A percentile compares a stretch with the other conserved stretches of the same genome.
Evolutionary conservation across 2,113 vertebrate genomes (phyloP).

Genomic region (Forbesichthys agassizii): DNA sequence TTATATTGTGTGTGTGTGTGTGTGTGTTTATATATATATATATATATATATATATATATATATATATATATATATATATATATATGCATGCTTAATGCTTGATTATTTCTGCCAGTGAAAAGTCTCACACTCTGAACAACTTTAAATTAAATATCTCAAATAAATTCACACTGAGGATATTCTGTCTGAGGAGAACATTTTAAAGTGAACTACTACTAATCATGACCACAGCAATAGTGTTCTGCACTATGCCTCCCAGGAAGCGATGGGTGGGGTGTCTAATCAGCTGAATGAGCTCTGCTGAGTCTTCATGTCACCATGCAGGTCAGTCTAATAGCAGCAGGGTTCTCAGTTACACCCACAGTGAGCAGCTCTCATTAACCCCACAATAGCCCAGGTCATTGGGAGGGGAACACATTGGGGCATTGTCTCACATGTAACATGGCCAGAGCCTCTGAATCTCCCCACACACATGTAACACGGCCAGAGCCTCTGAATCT

Average conservation of each 20-base stretch:
- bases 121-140: no score
- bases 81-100: no score
- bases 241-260: conserved; percentile 47
- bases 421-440: conserved; percentile 55
- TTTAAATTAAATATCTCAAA: no score
- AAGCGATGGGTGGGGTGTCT: conserved; percentile 37
- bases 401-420: conserved; percentile 42
- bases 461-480: not conserved
- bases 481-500: conserved; percentile 22
- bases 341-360: conserved; percentile 66
- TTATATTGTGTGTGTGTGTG: no score
- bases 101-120: no score
- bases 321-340: conserved; percentile 45
- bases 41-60: no score
- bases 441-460: conserved; percentile 23
- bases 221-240: not conserved
- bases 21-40: no score
- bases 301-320: conserved; percentile 64
- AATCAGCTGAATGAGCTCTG: conserved; percentile 54
- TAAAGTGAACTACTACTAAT: no score
- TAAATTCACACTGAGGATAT: no score
- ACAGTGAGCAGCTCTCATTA: conserved; percentile 49
- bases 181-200: no score
- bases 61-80: no score
- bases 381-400: conserved; percentile 47